Base-by-base conservation (phyloP, 1,140 invertebrate genomes). In the Diorhabda carinulata region DNA sequence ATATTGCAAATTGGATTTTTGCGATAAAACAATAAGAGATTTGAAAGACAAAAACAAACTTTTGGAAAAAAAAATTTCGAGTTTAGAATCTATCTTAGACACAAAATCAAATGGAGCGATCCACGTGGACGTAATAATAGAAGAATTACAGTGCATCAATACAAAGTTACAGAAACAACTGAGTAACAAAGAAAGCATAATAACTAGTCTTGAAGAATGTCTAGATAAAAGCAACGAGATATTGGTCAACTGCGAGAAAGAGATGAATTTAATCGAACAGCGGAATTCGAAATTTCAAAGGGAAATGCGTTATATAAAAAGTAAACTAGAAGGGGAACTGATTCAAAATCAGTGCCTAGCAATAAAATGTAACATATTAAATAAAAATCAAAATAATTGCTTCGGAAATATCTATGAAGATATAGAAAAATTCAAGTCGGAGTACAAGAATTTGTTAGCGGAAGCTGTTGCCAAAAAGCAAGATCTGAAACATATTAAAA, bases 171-270 rank as follows among this genome's bases (percentile, higher is more conserved):
- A 61, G n/a, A 43, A 43, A 8, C 43, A 68, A 63, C 40, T 68
- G 3, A 61, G 52, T 44, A 42, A 8, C n/a, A 68, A 57, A n/a
- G 25, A 63, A 43, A 62, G 44, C 9, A 57, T 25, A 8, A 60
- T 67, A 59, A 67, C n/a, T 5, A 59, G 45, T 44, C 57, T 67
- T 2, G 65, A 67, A 56, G 40, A 45, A 10, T 67, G 65, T 45
- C 56, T 67, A 25, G 57, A 67, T 60, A 67, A 45, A 7, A 67
- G 65, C 43, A 67, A 67, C 43, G 10, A 43, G 41, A 67, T 67
- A n/a, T 43, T 67, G 7, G 65, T 8, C 10, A 56, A 67, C 0
- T 67, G 65, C 60, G 65, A 61, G 43, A n/a, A 67, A 40, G 65
- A 67, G 47, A 60, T 67, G 43, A 67, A 67, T 2, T 9, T 6